Conservation (phyloP, 2,113 vertebrate species). For the Clarias magur region DNA sequence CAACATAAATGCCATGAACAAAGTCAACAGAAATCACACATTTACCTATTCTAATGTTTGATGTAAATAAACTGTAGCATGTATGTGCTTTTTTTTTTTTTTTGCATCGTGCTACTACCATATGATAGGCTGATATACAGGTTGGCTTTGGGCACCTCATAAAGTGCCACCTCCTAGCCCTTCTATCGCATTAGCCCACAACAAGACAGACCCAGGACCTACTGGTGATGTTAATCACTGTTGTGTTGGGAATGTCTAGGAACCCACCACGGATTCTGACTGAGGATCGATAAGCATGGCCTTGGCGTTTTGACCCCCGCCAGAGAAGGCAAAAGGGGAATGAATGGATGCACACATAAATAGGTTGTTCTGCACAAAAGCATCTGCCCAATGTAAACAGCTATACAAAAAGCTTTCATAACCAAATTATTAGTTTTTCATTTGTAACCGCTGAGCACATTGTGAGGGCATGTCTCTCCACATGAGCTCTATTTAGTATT, state of each 20-base stretch:
- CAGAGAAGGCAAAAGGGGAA: not conserved
- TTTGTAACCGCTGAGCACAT: not conserved
- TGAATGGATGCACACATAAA: not conserved
- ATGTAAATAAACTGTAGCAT: too few species aligned
- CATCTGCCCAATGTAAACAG: not conserved
- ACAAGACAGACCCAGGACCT: not conserved
- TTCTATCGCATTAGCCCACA: not conserved
- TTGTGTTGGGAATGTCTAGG: not conserved
- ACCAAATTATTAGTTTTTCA: not conserved
- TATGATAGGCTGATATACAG: too few species aligned
- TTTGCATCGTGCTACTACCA: too few species aligned
- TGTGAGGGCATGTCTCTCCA: not conserved
- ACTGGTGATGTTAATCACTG: not conserved
- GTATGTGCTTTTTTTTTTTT: too few species aligned
- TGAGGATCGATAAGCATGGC: not conserved
- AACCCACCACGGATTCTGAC: too few species aligned
- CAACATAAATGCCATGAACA: too few species aligned
- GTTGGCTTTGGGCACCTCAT: not conserved
- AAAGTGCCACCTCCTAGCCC: not conserved
- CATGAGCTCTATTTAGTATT: conserved; percentile 10
- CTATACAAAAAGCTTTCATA: not conserved
- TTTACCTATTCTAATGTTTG: too few species aligned
- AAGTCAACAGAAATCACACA: too few species aligned
- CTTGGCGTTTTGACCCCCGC: not conserved
- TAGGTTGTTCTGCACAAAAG: not conserved